A percentile compares a stretch with the other conserved stretches of the same genome.
phyloP scores from a whole-genome alignment of 2,888 invertebrate species.

The Antheraea yamamai region DNA sequence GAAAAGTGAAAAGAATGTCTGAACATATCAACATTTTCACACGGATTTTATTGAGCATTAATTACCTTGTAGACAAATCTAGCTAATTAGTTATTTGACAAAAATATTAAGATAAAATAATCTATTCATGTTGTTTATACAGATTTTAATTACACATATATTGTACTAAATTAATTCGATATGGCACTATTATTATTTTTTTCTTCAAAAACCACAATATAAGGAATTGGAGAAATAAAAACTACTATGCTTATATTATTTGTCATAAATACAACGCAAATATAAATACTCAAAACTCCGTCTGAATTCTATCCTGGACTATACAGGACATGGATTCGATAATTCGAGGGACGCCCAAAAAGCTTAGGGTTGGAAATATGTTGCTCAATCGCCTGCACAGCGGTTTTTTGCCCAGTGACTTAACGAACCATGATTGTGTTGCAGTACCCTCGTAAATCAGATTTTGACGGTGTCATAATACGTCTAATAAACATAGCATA shows the following conservation, averaged over 20 bases:
- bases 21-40: not conserved
- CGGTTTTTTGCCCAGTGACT: conserved; percentile 58
- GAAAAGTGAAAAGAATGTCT: not conserved
- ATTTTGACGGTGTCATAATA: conserved; percentile 61
- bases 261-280: not conserved
- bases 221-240: not conserved
- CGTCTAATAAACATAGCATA: conserved; percentile 49
- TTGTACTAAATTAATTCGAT: not conserved
- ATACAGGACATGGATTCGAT: conserved; percentile 19
- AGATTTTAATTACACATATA: not conserved
- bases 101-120: no score
- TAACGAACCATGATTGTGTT: conserved; percentile 77
- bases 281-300: not conserved
- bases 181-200: not conserved
- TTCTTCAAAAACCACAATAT: not conserved
- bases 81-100: not conserved
- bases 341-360: conserved; percentile 45
- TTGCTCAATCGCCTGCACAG: conserved; percentile 45
- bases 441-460: conserved; percentile 64
- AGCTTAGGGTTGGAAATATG: conserved; percentile 45
- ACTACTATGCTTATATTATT: not conserved
- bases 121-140: not conserved
- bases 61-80: not conserved
- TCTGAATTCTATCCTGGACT: conserved; percentile 7
- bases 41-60: not conserved